Conservation (phyloP, 2,797 vertebrate species). For the Hoplostethus mediterraneus region DNA sequence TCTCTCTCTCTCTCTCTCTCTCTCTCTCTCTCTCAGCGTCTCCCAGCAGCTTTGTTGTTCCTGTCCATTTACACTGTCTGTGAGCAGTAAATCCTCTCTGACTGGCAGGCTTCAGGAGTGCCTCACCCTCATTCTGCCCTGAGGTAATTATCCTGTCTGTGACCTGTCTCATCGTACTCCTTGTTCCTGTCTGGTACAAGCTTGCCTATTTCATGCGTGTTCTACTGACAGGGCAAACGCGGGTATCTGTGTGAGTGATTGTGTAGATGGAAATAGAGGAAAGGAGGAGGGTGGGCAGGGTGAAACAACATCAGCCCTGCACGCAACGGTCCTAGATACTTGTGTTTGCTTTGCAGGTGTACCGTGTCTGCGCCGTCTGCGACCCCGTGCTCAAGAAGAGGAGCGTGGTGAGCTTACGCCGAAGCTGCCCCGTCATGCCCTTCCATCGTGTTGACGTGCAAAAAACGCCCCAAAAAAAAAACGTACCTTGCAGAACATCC, state of each 20-base stretch:
- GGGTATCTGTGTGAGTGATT: neutral
- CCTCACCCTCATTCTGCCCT: conserved; percentile 41
- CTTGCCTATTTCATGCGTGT: conserved; percentile 34
- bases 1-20: conserved; percentile 18
- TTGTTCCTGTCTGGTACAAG: conserved; percentile 43
- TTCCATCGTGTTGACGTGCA: conserved; percentile 16
- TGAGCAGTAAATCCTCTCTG: conserved; percentile 54
- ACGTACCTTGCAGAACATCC: neutral
- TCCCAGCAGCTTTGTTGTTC: conserved; percentile 50
- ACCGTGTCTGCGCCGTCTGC: conserved; percentile 21
- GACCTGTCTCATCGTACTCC: conserved; percentile 63
- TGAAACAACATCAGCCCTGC: conserved; percentile 22
- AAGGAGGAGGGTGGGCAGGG: conserved; percentile 6
- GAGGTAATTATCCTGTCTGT: conserved; percentile 67
- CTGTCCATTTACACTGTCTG: conserved; percentile 43
- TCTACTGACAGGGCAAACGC: neutral
- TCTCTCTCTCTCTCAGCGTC: conserved; percentile 21
- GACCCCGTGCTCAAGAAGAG: conserved; percentile 14
- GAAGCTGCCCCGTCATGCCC: conserved; percentile 40
- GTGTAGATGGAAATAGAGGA: neutral
- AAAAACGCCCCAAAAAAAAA: conserved; percentile 6
- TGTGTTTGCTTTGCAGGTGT: conserved; percentile 53
- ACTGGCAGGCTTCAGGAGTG: conserved; percentile 41
- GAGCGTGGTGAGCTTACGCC: neutral
- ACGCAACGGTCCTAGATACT: conserved; percentile 30